phyloP scores from a whole-genome alignment of 2,888 invertebrate genomes.

The Graphium colonna region DNA sequence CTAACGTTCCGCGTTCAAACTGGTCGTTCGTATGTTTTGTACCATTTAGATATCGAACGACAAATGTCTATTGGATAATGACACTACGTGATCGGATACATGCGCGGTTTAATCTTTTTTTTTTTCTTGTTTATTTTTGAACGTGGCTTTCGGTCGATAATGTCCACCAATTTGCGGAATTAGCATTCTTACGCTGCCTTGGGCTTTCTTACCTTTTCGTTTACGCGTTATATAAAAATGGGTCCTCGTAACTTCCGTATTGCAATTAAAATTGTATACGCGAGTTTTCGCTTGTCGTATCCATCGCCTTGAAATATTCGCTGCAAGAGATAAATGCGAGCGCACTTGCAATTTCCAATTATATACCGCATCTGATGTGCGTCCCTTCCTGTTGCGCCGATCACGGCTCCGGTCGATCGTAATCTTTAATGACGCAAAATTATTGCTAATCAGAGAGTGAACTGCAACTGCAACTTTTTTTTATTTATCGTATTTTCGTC shows the following conservation, averaged over 20 bases:
- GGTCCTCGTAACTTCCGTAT: too few species aligned
- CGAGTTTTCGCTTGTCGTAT: too few species aligned
- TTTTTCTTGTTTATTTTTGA: conserved; percentile 14
- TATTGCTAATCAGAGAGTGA: conserved; percentile 12
- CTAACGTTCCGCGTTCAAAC: conserved; percentile 44
- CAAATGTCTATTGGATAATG: not conserved
- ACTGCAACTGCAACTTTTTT: not conserved
- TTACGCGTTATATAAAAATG: not conserved
- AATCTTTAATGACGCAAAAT: conserved; percentile 21
- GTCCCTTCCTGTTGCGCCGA: conserved; percentile 3
- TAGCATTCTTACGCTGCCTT: conserved; percentile 9
- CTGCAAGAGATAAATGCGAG: not conserved
- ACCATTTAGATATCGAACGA: conserved; percentile 10
- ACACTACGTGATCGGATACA: conserved; percentile 17
- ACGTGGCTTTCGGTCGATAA: conserved; percentile 29
- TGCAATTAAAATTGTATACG: too few species aligned
- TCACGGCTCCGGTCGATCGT: conserved; percentile 10
- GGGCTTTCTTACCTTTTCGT: not conserved
- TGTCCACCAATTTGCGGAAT: conserved; percentile 22
- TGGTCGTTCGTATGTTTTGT: conserved; percentile 9
- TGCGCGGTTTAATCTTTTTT: conserved; percentile 11
- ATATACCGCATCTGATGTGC: conserved; percentile 4
- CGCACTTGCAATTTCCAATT: conserved; percentile 3
- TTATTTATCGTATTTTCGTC: not conserved
- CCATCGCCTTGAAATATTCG: too few species aligned